Evolutionary conservation across 2,888 invertebrate genomes (phyloP), one percentile per base, ranked within the genome.

Genomic region (Hirtodrosophila alboralis): DNA sequence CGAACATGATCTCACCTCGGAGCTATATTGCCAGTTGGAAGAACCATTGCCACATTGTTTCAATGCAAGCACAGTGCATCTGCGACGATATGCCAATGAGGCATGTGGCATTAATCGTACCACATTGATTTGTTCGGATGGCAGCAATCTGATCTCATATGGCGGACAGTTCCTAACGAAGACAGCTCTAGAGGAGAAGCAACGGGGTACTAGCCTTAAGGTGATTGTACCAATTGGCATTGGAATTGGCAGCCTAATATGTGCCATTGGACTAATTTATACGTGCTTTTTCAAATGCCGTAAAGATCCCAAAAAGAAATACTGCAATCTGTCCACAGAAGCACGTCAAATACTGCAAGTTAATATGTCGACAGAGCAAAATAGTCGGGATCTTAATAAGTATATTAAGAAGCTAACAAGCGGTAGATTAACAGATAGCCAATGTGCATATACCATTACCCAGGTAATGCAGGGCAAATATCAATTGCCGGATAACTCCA

Each of bases 21-120:
- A 90, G 59, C 77, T 83, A 7, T 89, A 89, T 45, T 91, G 91
- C 45, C 79, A 68, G 2, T 65, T 90, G 3, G 75, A 79, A 26
- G 57, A 80, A 10, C 71, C 73, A 1, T 45, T 90, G 30, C 57
- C 72, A 3, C 59, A 54, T 3, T 91, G 91, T 51, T 89, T 90
- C 21, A 90, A 90, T 45, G 79, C 84, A 2, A 84, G 61, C 16
- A 74, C 78, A 3, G 81, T 90, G 36, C 88, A 90, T 60, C 73
- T 87, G 4, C 77, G 87, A 3, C 87, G 88, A 27, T 91, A 88
- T 53, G 63, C 79, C 16, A 75, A 88, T 16, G 89, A 89, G 44
- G 88, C 90, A 0, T 91, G 91, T 38, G 87, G 85, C 33, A 75
- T 76, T 1, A 68, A 77, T 5, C 87, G 85, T 6, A 84, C 66